Conservation (phyloP, 2,113 vertebrate genomes). For the Ondatra zibethicus region DNA sequence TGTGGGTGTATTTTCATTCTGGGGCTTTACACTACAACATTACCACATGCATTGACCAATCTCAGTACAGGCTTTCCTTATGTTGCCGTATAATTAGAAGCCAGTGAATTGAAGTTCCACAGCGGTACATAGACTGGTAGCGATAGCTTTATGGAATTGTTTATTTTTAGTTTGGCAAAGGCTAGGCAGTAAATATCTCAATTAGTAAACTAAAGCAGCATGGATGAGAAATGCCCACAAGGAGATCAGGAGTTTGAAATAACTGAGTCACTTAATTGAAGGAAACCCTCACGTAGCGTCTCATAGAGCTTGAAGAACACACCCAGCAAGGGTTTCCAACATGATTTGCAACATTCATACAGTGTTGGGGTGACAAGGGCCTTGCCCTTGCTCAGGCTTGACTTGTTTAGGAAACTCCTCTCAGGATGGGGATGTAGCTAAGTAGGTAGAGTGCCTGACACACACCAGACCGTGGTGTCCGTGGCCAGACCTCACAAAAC, state of each 20-base stretch:
- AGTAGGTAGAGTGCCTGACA: neutral
- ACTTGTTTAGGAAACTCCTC: neutral
- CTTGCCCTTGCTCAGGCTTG: neutral
- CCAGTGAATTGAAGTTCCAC: conserved; percentile 71
- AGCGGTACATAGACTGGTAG: conserved; percentile 68
- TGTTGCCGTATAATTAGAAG: conserved; percentile 79
- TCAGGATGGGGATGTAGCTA: neutral
- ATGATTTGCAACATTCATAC: too few relatives aligned
- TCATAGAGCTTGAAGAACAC: neutral
- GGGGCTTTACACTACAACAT: conserved; percentile 62
- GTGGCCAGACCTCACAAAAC: neutral
- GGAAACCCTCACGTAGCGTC: conserved; percentile 23
- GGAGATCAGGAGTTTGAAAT: conserved; percentile 65
- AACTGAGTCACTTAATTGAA: conserved; percentile 63
- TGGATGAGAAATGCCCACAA: conserved; percentile 79
- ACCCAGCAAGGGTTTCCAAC: neutral
- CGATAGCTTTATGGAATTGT: conserved; percentile 77
- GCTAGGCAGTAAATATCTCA: conserved; percentile 74
- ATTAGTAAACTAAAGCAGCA: conserved; percentile 78
- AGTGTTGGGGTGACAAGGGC: neutral
- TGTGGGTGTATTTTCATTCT: conserved; percentile 72
- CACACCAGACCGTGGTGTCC: neutral
- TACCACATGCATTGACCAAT: conserved; percentile 66
- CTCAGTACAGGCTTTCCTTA: conserved; percentile 74
- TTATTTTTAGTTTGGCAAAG: conserved; percentile 81